A percentile compares a stretch with the other conserved stretches of the same genome.
These are phyloP conservation scores for Norana najaformis DNA, from an alignment of 2,888 invertebrate genomes.

Conservation along the genomic window DNA sequence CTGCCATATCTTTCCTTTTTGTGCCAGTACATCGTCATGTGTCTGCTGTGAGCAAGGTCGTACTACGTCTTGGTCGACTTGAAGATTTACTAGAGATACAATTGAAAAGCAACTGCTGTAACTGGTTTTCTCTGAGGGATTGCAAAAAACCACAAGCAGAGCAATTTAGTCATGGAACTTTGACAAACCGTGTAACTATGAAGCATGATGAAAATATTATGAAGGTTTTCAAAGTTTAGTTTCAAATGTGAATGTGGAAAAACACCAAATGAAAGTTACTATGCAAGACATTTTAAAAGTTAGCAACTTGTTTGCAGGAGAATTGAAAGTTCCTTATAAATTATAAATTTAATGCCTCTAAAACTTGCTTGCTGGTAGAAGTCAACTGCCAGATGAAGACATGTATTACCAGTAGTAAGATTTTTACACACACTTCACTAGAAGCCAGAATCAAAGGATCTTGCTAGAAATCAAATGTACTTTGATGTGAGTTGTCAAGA, in stretches of 20 bases:
- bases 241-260: background rate
- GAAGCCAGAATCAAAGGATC: background rate
- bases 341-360: background rate
- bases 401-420: background rate
- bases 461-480: background rate
- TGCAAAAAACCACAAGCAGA: background rate
- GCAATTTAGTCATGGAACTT: slow-evolving; percentile 2
- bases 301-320: background rate
- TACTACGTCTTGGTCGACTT: background rate
- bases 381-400: background rate
- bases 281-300: slow-evolving; percentile 6
- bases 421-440: background rate
- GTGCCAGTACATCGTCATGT: background rate
- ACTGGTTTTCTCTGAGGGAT: background rate
- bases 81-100: background rate
- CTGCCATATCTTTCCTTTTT: slow-evolving; percentile 15
- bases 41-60: background rate
- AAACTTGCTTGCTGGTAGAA: background rate
- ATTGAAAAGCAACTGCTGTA: background rate
- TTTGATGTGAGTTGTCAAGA: background rate
- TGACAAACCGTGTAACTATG: background rate
- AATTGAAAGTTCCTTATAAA: background rate
- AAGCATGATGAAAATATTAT: background rate
- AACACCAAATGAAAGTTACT: slow-evolving; percentile 13
- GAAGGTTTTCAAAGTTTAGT: background rate